phyloP scores from a whole-genome alignment of 2,888 invertebrate genomes.

The Cantharis rustica region DNA sequence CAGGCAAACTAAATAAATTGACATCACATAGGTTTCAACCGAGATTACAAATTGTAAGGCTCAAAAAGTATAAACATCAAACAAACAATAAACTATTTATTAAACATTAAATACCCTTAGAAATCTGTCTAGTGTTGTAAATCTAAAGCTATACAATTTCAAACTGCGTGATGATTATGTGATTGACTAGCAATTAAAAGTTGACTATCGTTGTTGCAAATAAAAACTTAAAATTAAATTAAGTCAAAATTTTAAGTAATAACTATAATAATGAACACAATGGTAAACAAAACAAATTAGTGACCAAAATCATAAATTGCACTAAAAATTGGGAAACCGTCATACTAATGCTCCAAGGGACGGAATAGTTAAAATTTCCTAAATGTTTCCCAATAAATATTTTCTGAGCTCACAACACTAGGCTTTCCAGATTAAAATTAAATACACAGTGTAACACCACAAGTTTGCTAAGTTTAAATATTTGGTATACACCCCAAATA shows the following conservation, averaged over 20 bases:
- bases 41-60: not conserved
- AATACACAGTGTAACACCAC: not conserved
- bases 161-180: not conserved
- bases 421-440: not conserved
- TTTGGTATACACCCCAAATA: not conserved
- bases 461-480: not conserved
- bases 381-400: not conserved
- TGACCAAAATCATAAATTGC: not conserved
- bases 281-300: not conserved
- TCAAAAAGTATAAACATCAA: not conserved
- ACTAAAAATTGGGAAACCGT: not conserved
- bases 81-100: not conserved
- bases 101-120: not conserved
- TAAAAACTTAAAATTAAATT: not conserved
- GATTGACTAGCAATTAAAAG: not conserved
- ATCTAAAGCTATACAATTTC: not conserved
- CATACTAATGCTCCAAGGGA: not conserved
- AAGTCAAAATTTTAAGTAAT: not conserved
- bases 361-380: not conserved
- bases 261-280: not conserved
- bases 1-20: not conserved
- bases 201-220: not conserved
- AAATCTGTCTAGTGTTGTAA: not conserved
- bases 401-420: not conserved
- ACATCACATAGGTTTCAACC: not conserved